Percentiles rank a stretch among this genome's conserved stretches.
Evolutionary conservation across 2,888 invertebrate genomes (phyloP).

Genomic region (Tinea semifulvella): DNA sequence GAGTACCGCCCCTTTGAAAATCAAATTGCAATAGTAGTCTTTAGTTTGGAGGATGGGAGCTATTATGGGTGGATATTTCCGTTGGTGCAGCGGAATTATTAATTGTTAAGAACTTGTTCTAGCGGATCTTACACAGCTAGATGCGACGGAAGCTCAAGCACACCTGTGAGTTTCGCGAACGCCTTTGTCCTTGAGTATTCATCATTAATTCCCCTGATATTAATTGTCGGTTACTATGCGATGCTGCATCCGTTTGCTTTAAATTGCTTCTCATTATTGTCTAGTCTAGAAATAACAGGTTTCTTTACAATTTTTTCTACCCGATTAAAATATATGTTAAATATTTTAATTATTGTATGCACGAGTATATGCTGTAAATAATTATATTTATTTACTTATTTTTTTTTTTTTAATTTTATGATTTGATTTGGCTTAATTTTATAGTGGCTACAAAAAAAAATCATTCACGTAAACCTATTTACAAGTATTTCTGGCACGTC

Average conservation of each 20-base stretch:
- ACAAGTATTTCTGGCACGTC: no score
- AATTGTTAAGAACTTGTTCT: conserved; percentile 40
- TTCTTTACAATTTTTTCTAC: conserved; percentile 1
- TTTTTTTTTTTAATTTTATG: no score
- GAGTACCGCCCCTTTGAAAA: conserved; percentile 36
- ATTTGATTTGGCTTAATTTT: no score
- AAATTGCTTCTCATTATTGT: conserved; percentile 46
- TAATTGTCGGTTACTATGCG: conserved; percentile 48
- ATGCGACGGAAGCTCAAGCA: conserved; percentile 35
- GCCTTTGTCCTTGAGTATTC: conserved; percentile 32
- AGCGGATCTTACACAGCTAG: conserved; percentile 30
- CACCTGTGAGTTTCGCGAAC: conserved; percentile 49
- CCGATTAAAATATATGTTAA: conserved; percentile 9
- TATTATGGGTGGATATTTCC: conserved; percentile 58
- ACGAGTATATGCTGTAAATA: no score
- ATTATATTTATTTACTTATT: no score
- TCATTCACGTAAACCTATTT: no score
- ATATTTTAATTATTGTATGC: neutral
- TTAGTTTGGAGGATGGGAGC: conserved; percentile 48
- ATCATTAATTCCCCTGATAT: conserved; percentile 39
- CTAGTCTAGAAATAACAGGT: conserved; percentile 25
- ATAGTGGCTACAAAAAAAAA: no score
- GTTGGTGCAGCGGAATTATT: conserved; percentile 30
- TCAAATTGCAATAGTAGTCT: conserved; percentile 57
- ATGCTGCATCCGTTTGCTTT: conserved; percentile 42